phyloP scores from a whole-genome alignment of 2,888 invertebrate genomes.

The Polyommatus icarus region DNA sequence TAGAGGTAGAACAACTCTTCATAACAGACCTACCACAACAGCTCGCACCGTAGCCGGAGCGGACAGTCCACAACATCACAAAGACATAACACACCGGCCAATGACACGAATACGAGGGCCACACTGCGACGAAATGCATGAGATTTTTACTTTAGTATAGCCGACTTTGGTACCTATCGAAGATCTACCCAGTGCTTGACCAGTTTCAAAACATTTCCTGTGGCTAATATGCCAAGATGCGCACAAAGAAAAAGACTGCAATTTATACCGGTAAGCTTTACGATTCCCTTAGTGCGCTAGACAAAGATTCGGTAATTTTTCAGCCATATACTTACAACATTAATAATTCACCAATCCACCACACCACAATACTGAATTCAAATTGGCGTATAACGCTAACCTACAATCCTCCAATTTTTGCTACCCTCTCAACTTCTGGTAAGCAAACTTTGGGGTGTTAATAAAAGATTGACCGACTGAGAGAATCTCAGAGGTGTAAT shows the following conservation, averaged over 20 bases:
- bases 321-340: too few relatives aligned
- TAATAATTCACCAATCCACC: too few relatives aligned
- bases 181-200: not conserved
- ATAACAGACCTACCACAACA: not conserved
- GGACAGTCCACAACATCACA: not conserved
- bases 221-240: not conserved
- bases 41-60: not conserved
- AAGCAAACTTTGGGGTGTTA: not conserved
- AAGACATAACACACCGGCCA: not conserved
- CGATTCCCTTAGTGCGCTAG: too few relatives aligned
- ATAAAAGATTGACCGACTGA: conserved; percentile 16
- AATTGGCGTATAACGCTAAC: not conserved
- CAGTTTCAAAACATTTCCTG: not conserved
- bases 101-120: not conserved
- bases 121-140: not conserved
- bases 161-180: too few relatives aligned
- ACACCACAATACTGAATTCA: too few relatives aligned
- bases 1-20: too few relatives aligned
- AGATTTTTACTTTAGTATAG: not conserved
- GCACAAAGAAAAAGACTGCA: too few relatives aligned
- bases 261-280: not conserved
- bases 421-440: not conserved
- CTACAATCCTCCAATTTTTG: not conserved
- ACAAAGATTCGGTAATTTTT: too few relatives aligned
- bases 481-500: conserved; percentile 9